Evolutionary conservation across 2,113 vertebrate species (phyloP), one percentile per base, ranked within the genome.

Genomic region (Podocnemis expansa): DNA sequence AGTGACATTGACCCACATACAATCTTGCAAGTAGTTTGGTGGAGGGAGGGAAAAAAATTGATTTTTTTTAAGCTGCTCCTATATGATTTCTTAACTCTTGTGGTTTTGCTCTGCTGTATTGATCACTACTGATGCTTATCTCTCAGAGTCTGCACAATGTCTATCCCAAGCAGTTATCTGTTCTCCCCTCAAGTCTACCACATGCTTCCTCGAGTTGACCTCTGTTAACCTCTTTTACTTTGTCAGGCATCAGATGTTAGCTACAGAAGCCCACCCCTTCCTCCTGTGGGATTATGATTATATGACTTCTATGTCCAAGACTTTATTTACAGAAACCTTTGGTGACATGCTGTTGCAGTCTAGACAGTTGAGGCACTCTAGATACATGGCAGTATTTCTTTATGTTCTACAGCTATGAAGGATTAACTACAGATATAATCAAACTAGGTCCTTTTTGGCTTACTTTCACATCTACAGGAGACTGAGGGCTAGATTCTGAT

Each of bases 31-130:
- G 87, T 90, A 96, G 29, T 91, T 86, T 94, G 70, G 82, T 90
- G 25, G 55, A 78, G 70, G 25, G 25, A 54, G 10, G 89, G 52
- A 5, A 89, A 25, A 43, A 0, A 12, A 92, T 84, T 79, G 56
- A 90, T 95, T 90, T 84, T n/a, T 85, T 83, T 78, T 76, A 84
- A 92, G 11, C 79, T 85, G 55, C 75, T 96, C 58, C 93, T 95
- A 31, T 96, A 96, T 93, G 75, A 93, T 97, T 97, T 91, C 80
- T 95, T 94, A 96, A 93, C 78, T 91, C 24, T 85, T 92, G 76
- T 17, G 7, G 90, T 90, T 97, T 97, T 90, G 41, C 96, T 96
- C 93, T 94, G 76, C 86, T 95, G 80, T 96, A 95, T 97, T 95
- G 97, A 97, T 96, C 2, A 56, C 13, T 95, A 1, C 60, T 93